Evolutionary conservation across 2,888 invertebrate species (phyloP).

Genomic region (Lottia scabra): DNA sequence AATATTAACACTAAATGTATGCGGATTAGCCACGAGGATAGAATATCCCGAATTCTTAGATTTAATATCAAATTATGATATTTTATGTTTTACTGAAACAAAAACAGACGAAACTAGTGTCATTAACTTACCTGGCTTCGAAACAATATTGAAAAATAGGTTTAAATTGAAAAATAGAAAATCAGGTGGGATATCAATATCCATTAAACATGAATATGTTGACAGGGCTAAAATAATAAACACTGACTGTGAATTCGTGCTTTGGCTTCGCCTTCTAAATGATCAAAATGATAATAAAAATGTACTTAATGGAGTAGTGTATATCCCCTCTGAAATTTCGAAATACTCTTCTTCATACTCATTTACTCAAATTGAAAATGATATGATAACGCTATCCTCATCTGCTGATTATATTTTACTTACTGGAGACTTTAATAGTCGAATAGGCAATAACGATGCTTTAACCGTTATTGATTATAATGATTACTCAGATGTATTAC

Average conservation of each 20-base stretch:
- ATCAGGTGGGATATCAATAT: constrained; percentile 13
- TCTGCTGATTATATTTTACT: neutral
- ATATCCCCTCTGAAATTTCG: too few species aligned
- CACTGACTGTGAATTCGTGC: too few species aligned
- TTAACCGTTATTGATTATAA: too few species aligned
- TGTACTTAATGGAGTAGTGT: neutral
- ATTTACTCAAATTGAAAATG: neutral
- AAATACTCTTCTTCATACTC: neutral
- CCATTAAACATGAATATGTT: too few species aligned
- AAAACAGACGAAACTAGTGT: constrained; percentile 10
- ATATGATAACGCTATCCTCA: neutral
- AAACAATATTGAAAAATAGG: constrained; percentile 8
- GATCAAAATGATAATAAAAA: neutral
- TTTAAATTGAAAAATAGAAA: constrained; percentile 1
- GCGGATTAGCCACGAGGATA: too few species aligned
- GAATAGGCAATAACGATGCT: too few species aligned
- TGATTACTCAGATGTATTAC: too few species aligned
- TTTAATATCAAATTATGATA: constrained; percentile 7
- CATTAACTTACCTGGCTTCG: constrained; percentile 4
- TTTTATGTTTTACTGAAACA: constrained; percentile 15
- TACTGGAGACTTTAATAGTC: too few species aligned
- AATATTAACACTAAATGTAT: too few species aligned
- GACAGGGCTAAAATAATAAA: too few species aligned
- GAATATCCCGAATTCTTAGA: constrained; percentile 11
- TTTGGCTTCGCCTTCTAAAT: too few species aligned